Percentiles rank a stretch among this genome's conserved stretches.
These are phyloP conservation scores for Brienomyrus longianalis DNA, from an alignment of 2,113 vertebrate genomes.

Conservation along the genomic window DNA sequence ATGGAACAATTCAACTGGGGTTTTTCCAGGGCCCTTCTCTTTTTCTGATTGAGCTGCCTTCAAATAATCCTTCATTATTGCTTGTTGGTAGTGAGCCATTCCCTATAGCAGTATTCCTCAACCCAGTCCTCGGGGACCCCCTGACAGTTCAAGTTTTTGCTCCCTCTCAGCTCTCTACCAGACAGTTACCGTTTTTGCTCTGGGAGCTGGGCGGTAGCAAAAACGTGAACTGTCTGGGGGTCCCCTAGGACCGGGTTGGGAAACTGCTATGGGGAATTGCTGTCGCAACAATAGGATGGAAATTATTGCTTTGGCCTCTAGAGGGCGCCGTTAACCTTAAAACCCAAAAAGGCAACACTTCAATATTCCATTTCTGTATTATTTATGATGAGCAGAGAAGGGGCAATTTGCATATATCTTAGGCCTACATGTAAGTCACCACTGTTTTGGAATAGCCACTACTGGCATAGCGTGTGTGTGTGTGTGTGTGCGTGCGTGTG, in stretches of 20 bases:
- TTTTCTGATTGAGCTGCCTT: not conserved
- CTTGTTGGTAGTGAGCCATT: not conserved
- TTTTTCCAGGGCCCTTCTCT: not conserved
- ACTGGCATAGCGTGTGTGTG: not conserved
- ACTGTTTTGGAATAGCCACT: not conserved
- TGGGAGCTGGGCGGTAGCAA: not conserved
- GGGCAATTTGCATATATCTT: not conserved
- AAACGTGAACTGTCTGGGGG: not conserved
- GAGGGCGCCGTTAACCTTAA: not conserved
- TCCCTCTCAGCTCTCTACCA: not conserved
- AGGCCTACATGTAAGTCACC: not conserved
- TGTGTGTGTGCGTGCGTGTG: not conserved
- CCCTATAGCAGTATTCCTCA: not conserved
- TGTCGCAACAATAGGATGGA: not conserved
- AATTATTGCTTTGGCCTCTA: not conserved
- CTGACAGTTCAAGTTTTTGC: not conserved
- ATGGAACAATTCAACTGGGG: not conserved
- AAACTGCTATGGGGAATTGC: not conserved
- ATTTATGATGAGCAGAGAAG: not conserved
- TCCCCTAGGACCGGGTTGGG: not conserved
- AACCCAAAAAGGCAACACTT: not conserved
- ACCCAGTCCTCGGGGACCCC: not conserved
- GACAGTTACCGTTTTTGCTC: not conserved
- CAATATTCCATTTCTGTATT: not conserved
- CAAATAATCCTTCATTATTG: conserved; percentile 5